Base-by-base conservation (phyloP, 2,797 vertebrate genomes). In the Nyctalus aviator region DNA sequence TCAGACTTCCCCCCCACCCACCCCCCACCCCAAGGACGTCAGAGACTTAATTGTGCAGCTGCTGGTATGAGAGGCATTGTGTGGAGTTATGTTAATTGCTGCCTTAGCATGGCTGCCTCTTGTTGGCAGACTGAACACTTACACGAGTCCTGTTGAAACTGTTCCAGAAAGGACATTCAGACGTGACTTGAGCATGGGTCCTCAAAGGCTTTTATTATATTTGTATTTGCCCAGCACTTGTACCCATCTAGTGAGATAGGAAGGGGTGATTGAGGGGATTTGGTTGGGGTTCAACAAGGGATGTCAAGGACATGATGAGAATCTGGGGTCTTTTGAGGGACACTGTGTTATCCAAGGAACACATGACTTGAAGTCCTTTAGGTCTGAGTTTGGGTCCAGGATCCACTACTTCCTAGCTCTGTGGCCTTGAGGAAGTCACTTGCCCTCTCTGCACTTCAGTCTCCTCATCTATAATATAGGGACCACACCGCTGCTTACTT, bases 11-110 rank as follows among this genome's bases (percentile, higher is more conserved):
- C 75, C 44, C 44, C 62, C 35, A 75, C n/a, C n/a, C n/a, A n/a
- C 37, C 37, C 6, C 71, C 32, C 72, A 71, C 44, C 44, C 62
- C 35, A 75, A 76, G 66, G 83, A 95, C 83, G 93, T 89, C 32
- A 81, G 86, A 95, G 94, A 84, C 93, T 90, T 84, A 48, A 78
- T 78, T 77, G 62, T 94, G 88, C 13, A 37, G 59, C 77, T 88
- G 46, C 32, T 73, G 46, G 84, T 88, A 73, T 66, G 50, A 95
- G 84, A 83, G 62, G 25, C 77, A 35, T 91, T 93, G 93, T 81
- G 90, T 76, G 57, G 66, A 87, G 37, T 90, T 87, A 72, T 95
- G 95, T 90, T 96, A 75, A 84, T 79, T 57, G 71, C 77, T 68
- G 12, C 77, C 72, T 92, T 89, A n/a, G 69, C 50, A 69, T 62